Conservation (phyloP, 2,113 vertebrate genomes). For the Cygnus buccinator region DNA sequence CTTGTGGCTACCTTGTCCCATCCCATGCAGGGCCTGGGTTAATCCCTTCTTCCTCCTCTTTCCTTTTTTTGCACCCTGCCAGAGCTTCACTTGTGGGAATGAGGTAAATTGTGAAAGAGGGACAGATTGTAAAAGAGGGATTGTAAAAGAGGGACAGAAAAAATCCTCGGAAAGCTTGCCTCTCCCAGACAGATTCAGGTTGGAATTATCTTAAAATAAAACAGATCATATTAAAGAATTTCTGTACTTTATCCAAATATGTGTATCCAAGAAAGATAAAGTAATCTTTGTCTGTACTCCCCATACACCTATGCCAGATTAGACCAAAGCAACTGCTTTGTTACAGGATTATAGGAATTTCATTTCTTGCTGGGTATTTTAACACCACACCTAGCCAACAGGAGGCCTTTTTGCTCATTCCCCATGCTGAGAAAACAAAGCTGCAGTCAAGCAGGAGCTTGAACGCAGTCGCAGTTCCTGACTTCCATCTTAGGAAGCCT, state of each 20-base stretch:
- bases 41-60: background rate
- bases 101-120: background rate
- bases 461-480: background rate
- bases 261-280: fast-evolving
- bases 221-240: background rate
- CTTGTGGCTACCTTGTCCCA: background rate
- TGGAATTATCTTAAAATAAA: background rate
- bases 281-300: background rate
- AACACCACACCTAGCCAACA: background rate
- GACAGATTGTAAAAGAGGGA: too few relatives aligned
- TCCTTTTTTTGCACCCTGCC: background rate
- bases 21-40: fast-evolving
- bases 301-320: background rate
- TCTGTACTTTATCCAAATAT: background rate
- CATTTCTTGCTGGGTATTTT: background rate
- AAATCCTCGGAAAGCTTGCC: background rate
- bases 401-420: background rate
- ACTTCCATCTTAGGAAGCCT: background rate
- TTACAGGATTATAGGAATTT: background rate
- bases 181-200: background rate
- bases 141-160: background rate
- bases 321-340: background rate
- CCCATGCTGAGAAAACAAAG: background rate
- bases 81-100: background rate
- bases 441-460: background rate